Conservation (phyloP, 2,888 invertebrate genomes). For the Eristalis arbustorum region DNA sequence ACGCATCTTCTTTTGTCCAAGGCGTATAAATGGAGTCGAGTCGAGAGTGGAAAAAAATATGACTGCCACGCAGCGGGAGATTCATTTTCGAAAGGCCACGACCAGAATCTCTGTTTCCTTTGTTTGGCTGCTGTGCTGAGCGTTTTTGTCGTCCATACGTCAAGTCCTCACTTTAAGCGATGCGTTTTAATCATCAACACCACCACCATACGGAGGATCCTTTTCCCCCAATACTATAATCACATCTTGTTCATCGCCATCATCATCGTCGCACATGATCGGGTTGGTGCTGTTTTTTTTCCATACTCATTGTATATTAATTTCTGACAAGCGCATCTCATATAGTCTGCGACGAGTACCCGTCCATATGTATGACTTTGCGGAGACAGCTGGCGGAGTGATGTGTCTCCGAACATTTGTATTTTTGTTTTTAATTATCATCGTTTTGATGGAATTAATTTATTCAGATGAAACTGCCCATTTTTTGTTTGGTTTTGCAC, state of each 20-base stretch:
- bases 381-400: conserved; percentile 27
- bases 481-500: conserved; percentile 36
- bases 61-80: conserved; percentile 65
- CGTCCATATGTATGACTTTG: not conserved
- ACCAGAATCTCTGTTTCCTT: too few relatives aligned
- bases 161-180: conserved; percentile 40
- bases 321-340: conserved; percentile 41
- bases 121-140: too few relatives aligned
- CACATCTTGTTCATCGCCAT: conserved; percentile 9
- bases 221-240: not conserved
- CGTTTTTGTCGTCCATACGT: conserved; percentile 19
- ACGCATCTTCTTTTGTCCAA: not conserved
- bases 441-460: conserved; percentile 51
- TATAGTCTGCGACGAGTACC: not conserved
- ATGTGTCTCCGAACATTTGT: conserved; percentile 31
- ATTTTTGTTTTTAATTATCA: conserved; percentile 63
- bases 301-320: conserved; percentile 63
- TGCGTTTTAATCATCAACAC: conserved; percentile 64
- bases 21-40: conserved; percentile 16
- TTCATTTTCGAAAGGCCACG: conserved; percentile 31
- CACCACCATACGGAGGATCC: conserved; percentile 14
- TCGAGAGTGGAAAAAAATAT: conserved; percentile 9
- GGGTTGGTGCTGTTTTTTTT: not conserved
- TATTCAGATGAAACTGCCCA: conserved; percentile 7
- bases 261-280: conserved; percentile 28